Conservation (phyloP, 2,797 vertebrate species). For the Lemur catta region DNA sequence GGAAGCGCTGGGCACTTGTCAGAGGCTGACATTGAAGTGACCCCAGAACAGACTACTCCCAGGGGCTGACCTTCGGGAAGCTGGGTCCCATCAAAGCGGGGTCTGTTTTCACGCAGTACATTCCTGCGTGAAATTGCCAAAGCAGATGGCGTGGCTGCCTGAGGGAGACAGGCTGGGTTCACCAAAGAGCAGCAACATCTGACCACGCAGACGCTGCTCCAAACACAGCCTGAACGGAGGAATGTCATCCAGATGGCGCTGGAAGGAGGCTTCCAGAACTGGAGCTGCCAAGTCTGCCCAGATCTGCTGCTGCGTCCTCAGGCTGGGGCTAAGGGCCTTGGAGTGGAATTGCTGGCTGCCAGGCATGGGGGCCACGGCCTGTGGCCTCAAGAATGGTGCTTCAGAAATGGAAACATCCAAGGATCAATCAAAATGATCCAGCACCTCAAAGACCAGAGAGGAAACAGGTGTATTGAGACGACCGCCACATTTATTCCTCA, state of each 20-base stretch:
- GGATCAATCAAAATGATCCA: not conserved
- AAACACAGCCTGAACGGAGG: not conserved
- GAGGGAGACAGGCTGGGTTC: constrained; percentile 8
- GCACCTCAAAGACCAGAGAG: not conserved
- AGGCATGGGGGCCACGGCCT: not conserved
- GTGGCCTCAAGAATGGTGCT: not conserved
- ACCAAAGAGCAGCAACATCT: constrained; percentile 27
- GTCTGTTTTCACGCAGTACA: not conserved
- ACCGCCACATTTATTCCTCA: not conserved
- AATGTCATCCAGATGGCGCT: constrained; percentile 39
- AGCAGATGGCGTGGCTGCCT: constrained; percentile 66
- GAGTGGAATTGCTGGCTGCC: not conserved
- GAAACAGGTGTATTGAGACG: not conserved
- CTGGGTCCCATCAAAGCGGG: not conserved
- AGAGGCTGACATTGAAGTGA: not conserved
- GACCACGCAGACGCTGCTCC: not conserved
- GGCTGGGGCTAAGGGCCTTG: not conserved
- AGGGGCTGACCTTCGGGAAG: not conserved
- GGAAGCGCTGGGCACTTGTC: not conserved
- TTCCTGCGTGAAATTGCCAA: constrained; percentile 40
- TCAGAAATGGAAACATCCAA: not conserved
- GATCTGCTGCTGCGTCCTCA: not conserved
- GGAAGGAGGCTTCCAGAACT: not conserved
- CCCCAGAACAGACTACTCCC: not conserved
- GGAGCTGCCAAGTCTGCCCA: not conserved